Conservation (phyloP, 2,113 vertebrate species). For the Eulemur macaco region DNA sequence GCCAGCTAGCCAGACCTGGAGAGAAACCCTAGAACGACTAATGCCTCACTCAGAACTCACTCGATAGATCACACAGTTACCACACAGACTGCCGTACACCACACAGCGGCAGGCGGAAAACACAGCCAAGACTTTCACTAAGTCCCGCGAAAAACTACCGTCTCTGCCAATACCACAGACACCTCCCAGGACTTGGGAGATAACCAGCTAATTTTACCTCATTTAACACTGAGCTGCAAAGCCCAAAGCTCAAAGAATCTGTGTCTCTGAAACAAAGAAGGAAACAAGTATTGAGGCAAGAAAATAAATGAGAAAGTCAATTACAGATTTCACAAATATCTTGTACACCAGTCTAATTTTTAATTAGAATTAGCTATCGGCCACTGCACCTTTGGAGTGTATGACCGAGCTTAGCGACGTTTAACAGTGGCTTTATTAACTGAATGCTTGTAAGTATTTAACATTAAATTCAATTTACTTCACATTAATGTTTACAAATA, state of each 20-base stretch:
- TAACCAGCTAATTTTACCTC: background rate
- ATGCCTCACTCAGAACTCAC: background rate
- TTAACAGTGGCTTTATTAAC: constrained; percentile 80
- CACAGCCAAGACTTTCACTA: background rate
- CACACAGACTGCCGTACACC: too few relatives aligned
- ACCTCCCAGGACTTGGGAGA: background rate
- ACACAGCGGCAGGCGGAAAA: background rate
- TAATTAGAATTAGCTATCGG: constrained; percentile 55
- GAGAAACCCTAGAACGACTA: background rate
- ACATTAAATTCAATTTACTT: constrained; percentile 37
- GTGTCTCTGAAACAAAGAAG: background rate
- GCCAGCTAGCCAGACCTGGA: background rate
- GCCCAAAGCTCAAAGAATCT: background rate
- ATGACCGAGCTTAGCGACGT: constrained; percentile 56
- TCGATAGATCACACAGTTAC: too few relatives aligned
- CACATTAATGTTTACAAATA: constrained; percentile 46
- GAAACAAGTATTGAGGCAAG: background rate
- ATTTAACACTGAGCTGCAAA: background rate
- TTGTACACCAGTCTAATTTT: constrained; percentile 10
- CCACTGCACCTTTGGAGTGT: background rate
- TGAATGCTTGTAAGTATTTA: constrained; percentile 68
- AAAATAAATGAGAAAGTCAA: background rate
- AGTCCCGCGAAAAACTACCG: background rate
- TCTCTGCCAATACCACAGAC: background rate
- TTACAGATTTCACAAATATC: background rate